These are phyloP conservation scores for Patella depressa DNA, from an alignment of 2,888 invertebrate genomes.

Conservation along the genomic window DNA sequence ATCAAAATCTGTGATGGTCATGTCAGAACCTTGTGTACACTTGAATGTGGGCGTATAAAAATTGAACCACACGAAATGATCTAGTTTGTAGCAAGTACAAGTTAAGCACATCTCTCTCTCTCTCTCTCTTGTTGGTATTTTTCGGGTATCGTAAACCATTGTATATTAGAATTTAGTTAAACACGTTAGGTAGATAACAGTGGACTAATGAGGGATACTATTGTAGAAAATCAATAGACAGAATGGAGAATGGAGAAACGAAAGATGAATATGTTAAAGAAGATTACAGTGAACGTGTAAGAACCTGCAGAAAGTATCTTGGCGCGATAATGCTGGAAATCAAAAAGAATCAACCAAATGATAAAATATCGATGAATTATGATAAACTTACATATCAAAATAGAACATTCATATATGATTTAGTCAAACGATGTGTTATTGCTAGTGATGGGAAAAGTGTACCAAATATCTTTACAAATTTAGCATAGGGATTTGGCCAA, in stretches of 20 bases:
- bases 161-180: too few species aligned
- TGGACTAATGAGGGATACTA: too few species aligned
- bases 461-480: neutral
- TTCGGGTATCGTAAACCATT: too few species aligned
- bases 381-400: constrained; percentile 1
- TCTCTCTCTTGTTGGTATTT: too few species aligned
- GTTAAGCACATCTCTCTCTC: too few species aligned
- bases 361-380: neutral
- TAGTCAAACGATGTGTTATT: neutral
- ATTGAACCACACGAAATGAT: too few species aligned
- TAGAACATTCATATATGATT: neutral
- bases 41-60: too few species aligned
- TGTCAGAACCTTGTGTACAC: too few species aligned
- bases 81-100: too few species aligned
- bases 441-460: constrained; percentile 4
- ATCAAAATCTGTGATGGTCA: too few species aligned
- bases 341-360: neutral
- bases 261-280: neutral
- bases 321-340: neutral
- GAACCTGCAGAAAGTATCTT: neutral
- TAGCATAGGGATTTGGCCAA: constrained; percentile 1
- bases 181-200: too few species aligned
- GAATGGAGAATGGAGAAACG: neutral
- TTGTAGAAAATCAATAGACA: too few species aligned
- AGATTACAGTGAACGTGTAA: neutral